These are phyloP conservation scores for Pelvicachromis taeniatus DNA, from an alignment of 2,113 vertebrate genomes.

Conservation along the genomic window DNA sequence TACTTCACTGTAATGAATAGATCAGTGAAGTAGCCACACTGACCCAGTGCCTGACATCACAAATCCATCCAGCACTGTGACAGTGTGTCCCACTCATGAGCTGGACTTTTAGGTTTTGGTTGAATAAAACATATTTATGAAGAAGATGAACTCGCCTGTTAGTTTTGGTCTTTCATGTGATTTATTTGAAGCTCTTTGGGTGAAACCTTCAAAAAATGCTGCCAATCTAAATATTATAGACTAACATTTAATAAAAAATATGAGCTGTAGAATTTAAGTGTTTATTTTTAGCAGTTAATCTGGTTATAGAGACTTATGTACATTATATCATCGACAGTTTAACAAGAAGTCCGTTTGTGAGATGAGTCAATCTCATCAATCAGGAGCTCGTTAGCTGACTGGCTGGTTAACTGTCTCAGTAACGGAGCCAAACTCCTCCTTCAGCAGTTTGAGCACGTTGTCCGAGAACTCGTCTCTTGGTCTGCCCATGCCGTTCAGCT, in stretches of 20 bases:
- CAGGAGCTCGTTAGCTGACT: neutral
- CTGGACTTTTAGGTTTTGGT: neutral
- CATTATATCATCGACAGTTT: neutral
- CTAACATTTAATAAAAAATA: neutral
- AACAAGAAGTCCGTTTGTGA: neutral
- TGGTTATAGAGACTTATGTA: neutral
- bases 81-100: neutral
- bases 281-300: neutral
- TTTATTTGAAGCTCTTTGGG: neutral
- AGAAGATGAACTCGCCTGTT: neutral
- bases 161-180: neutral
- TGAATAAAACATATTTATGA: neutral
- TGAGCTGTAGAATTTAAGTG: neutral
- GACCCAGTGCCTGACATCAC: neutral
- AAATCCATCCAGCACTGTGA: neutral
- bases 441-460: constrained; percentile 80
- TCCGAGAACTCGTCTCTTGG: constrained; percentile 70
- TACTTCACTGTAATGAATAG: neutral
- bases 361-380: neutral
- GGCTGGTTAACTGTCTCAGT: neutral
- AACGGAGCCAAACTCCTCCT: constrained; percentile 44
- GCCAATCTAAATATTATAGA: neutral
- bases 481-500: constrained; percentile 54
- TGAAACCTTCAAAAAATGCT: neutral
- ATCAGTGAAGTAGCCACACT: neutral